Percentiles rank a stretch among this genome's conserved stretches.
Evolutionary conservation across 2,888 invertebrate species (phyloP).

Genomic region (Ceramica pisi): DNA sequence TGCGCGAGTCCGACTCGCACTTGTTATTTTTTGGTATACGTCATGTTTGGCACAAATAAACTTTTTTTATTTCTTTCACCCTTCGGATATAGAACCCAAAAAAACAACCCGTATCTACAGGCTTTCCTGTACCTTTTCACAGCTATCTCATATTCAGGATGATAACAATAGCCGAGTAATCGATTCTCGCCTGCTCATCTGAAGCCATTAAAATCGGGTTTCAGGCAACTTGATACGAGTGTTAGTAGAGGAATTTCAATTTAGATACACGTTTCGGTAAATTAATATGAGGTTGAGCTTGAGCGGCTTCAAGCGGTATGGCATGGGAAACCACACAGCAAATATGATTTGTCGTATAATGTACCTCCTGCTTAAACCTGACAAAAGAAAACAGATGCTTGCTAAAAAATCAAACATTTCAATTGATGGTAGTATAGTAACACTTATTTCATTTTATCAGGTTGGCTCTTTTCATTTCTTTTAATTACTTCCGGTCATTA

Average conservation of each 20-base stretch:
- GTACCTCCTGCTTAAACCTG: neutral
- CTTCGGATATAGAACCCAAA: neutral
- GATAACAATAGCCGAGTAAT: slow-evolving; percentile 26
- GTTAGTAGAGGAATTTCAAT: slow-evolving; percentile 23
- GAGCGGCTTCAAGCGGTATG: slow-evolving; percentile 35
- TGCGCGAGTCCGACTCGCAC: too few species aligned
- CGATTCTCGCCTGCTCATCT: slow-evolving; percentile 31
- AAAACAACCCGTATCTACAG: neutral
- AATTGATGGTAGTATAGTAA: too few species aligned
- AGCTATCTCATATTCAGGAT: neutral
- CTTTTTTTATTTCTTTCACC: too few species aligned
- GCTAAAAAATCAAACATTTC: too few species aligned
- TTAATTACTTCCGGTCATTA: too few species aligned
- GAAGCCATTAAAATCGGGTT: slow-evolving; percentile 34
- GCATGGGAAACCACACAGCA: neutral
- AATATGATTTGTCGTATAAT: slow-evolving; percentile 17
- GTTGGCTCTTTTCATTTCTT: too few species aligned
- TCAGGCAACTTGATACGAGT: slow-evolving; percentile 12
- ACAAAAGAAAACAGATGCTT: too few species aligned
- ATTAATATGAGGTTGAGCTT: slow-evolving; percentile 36
- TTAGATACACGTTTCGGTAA: slow-evolving; percentile 17
- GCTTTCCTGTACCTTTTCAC: slow-evolving; percentile 2
- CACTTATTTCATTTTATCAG: too few species aligned
- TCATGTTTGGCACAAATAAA: too few species aligned
- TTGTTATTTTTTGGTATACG: too few species aligned